Evolutionary conservation across 2,888 invertebrate species (phyloP).

Genomic region (Trilocha varians): DNA sequence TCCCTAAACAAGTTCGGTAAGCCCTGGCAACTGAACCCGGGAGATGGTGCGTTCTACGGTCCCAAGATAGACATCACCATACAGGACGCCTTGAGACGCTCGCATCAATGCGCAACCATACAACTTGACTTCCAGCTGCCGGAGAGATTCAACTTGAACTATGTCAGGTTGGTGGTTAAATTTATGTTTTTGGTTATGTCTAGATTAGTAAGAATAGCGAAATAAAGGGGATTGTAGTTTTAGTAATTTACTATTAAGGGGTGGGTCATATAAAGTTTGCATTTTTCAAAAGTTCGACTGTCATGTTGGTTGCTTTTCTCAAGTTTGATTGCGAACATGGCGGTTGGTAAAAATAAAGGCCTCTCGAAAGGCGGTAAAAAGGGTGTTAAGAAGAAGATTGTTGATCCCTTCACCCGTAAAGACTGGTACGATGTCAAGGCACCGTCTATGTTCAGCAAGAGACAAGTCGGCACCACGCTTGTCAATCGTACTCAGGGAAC

Average conservation of each 20-base stretch:
- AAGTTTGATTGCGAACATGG: conserved; percentile 77
- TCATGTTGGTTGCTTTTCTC: too few species aligned
- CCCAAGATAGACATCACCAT: conserved; percentile 99
- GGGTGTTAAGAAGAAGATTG: conserved; percentile 99
- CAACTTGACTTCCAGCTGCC: conserved; percentile 99
- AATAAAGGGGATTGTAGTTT: too few species aligned
- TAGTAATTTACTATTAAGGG: too few species aligned
- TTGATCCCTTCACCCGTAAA: conserved; percentile 99
- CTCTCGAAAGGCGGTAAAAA: conserved; percentile 99
- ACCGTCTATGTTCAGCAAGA: conserved; percentile 97
- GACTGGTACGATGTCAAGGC: conserved; percentile 99
- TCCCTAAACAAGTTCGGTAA: conserved; percentile 89
- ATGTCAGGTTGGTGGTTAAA: conserved; percentile 70
- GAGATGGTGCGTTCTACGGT: conserved; percentile 99
- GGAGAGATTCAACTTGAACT: conserved; percentile 88
- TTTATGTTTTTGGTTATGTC: neutral
- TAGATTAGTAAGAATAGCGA: neutral
- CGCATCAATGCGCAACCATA: conserved; percentile 97
- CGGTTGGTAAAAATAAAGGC: conserved; percentile 96
- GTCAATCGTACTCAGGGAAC: conserved; percentile 97
- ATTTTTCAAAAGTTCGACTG: too few species aligned
- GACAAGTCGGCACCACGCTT: conserved; percentile 98
- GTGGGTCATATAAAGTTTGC: too few species aligned
- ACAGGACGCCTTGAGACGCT: conserved; percentile 89
- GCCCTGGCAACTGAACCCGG: conserved; percentile 92